A percentile compares a stretch with the other conserved stretches of the same genome.
Conservation (phyloP, 2,888 invertebrate genomes). For the Stramonita haemastoma region DNA sequence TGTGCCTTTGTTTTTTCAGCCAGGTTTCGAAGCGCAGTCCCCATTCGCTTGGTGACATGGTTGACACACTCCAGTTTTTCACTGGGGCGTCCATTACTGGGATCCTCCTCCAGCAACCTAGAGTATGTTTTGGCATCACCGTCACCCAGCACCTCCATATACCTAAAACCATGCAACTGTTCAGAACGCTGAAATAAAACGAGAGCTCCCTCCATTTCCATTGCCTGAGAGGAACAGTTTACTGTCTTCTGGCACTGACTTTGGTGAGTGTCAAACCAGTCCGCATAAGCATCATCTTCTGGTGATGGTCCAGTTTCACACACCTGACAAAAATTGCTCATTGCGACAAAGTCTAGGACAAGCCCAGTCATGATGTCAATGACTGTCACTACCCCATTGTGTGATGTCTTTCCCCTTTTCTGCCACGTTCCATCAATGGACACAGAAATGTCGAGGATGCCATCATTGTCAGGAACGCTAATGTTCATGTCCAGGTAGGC, state of each 20-base stretch:
- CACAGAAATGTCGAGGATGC: neutral
- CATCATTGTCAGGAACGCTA: neutral
- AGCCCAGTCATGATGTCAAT: constrained; percentile 18
- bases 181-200: neutral
- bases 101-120: neutral
- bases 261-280: neutral
- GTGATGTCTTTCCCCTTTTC: neutral
- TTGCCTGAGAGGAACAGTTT: neutral
- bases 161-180: neutral
- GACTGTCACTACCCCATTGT: constrained; percentile 18
- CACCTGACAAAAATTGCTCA: constrained; percentile 24
- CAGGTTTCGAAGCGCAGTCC: constrained; percentile 42
- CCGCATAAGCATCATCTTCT: neutral
- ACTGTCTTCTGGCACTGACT: constrained; percentile 13
- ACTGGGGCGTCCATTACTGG: neutral
- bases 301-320: constrained; percentile 23
- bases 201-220: constrained; percentile 33
- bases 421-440: too few relatives aligned
- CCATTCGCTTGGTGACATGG: constrained; percentile 44
- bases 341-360: neutral
- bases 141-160: constrained; percentile 17
- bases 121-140: neutral
- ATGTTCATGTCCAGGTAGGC: neutral
- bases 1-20: constrained; percentile 8
- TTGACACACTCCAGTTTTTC: constrained; percentile 29